A percentile compares a stretch with the other conserved stretches of the same genome.
These are phyloP conservation scores for Cyanoramphus novaezelandiae DNA, from an alignment of 2,113 vertebrate species.

Conservation along the genomic window DNA sequence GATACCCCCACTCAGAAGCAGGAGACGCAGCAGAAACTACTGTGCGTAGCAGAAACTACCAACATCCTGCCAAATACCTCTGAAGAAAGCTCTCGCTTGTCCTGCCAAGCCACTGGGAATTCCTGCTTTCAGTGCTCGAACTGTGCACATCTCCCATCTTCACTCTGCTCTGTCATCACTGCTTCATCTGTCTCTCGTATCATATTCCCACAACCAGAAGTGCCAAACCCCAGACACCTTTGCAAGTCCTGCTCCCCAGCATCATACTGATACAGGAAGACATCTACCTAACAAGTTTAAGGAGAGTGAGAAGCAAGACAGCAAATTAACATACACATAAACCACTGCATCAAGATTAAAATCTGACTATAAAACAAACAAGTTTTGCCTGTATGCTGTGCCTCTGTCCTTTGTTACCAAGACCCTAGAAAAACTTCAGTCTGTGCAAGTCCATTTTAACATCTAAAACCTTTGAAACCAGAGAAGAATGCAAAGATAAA, in stretches of 20 bases:
- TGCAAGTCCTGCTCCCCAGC: not conserved
- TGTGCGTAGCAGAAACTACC: not conserved
- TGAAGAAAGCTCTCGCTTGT: not conserved
- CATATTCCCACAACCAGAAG: not conserved
- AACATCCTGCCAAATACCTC: not conserved
- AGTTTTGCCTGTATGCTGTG: not conserved
- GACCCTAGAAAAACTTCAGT: not conserved
- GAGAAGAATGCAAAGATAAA: not conserved
- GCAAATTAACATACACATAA: not conserved
- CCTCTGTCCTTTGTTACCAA: not conserved
- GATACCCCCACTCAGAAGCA: rapidly evolving
- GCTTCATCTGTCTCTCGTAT: not conserved
- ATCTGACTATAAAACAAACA: not conserved
- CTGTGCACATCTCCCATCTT: not conserved
- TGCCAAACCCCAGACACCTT: not conserved
- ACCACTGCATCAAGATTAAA: not conserved
- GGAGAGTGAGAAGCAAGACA: not conserved
- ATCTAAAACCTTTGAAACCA: not conserved
- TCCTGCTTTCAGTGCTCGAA: not conserved
- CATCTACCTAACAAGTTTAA: not conserved
- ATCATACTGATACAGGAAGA: not conserved
- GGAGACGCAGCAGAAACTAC: not conserved
- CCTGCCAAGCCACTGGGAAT: not conserved
- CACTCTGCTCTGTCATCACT: not conserved
- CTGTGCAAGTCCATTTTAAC: not conserved